These are phyloP conservation scores for Diplazon laetatorius DNA, from an alignment of 2,888 invertebrate species.

Conservation along the genomic window DNA sequence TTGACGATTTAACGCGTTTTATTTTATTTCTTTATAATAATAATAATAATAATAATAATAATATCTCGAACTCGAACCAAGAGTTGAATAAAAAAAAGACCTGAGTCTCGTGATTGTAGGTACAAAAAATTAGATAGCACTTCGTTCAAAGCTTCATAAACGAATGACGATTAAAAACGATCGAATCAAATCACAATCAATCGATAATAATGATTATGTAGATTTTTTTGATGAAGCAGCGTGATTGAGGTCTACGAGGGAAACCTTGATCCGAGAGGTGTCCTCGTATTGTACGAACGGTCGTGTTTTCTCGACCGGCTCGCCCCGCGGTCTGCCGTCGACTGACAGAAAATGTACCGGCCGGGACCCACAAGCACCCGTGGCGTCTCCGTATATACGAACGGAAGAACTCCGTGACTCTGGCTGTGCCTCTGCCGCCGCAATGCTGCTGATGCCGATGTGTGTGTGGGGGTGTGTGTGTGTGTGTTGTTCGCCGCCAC, in stretches of 20 bases:
- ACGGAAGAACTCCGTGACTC: slow-evolving; percentile 70
- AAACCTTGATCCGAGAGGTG: slow-evolving; percentile 12
- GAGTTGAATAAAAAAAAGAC: too few species aligned
- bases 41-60: too few species aligned
- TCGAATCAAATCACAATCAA: too few species aligned
- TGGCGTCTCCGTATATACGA: slow-evolving; percentile 66
- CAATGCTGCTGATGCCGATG: slow-evolving; percentile 9
- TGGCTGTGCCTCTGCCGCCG: slow-evolving; percentile 13
- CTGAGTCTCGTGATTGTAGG: too few species aligned
- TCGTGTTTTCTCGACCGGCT: slow-evolving; percentile 71
- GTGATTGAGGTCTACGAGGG: slow-evolving; percentile 41
- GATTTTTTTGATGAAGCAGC: slow-evolving; percentile 41
- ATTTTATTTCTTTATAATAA: background rate
- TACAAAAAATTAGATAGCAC: too few species aligned
- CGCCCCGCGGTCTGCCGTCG: slow-evolving; percentile 78
- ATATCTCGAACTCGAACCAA: too few species aligned
- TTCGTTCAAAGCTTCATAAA: too few species aligned
- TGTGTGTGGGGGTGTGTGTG: background rate
- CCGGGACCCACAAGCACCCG: slow-evolving; percentile 70
- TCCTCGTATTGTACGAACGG: slow-evolving; percentile 59
- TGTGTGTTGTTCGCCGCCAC: background rate
- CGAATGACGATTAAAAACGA: too few species aligned
- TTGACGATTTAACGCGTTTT: slow-evolving; percentile 24
- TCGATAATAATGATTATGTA: slow-evolving; percentile 34
- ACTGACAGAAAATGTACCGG: slow-evolving; percentile 79